Base-by-base conservation (phyloP, 2,797 vertebrate genomes). In the Protonibea diacanthus region DNA sequence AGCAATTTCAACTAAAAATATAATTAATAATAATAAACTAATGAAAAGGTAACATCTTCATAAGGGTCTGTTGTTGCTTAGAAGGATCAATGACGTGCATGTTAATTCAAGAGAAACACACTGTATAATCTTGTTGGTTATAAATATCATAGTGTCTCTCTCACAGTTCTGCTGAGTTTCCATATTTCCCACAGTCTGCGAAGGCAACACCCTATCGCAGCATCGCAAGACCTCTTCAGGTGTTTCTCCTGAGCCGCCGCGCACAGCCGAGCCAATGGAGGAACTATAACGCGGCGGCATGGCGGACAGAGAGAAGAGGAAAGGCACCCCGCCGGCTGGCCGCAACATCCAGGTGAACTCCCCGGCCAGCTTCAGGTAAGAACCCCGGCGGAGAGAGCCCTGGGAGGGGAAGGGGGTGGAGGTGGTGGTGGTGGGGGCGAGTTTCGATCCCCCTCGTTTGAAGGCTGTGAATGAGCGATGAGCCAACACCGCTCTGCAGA, bases 231-330 rank as follows among this genome's bases (percentile, higher is more conserved):
- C 73, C 76, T 72, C 74, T 38, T 83, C 89, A 91, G 90, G 90
- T 91, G 90, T 86, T 69, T 86, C 71, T 25, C 57, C 71, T 65
- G 55, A 33, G 61, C 81, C 75, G 78, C 80, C 75, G 76, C 80
- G 78, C 76, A 49, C 61, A 13, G 60, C 29, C 47, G 67, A 75
- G 89, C 88, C 83, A 59, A 89, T 87, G 91, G 89, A 87, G 90
- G 85, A 85, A 77, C 72, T 82, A 48, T n/a, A 78, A 60, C 40
- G 55, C 68, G 83, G 79, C 91, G 88, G 95, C 93, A 97, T 97
- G 97, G 96, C 96, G 95, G 96, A 97, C 91, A 82, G 96, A 95
- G 96, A 96, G 73, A 95, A 96, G 88, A 90, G 94, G 81, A 91
- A 95, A 74, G 72, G 74, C 94, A 80, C 76, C 74, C 94, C 96